These are phyloP conservation scores for Ericerus pela DNA, from an alignment of 1,140 invertebrate species.

Conservation along the genomic window DNA sequence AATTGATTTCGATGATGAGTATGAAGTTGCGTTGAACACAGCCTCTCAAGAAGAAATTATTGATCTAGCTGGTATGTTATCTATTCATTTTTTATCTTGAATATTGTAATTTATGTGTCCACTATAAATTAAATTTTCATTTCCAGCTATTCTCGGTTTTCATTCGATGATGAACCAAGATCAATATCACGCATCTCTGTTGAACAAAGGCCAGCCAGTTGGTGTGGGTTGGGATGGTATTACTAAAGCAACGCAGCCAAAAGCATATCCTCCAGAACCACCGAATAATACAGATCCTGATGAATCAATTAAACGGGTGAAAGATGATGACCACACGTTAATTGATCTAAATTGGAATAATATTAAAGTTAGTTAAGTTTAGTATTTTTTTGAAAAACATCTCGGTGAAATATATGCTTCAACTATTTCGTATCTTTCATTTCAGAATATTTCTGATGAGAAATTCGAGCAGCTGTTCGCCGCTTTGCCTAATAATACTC, in stretches of 20 bases:
- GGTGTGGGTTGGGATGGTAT: constrained; percentile 81
- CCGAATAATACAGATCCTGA: constrained; percentile 89
- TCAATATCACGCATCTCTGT: constrained; percentile 91
- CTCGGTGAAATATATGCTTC: neutral
- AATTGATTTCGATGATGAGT: constrained; percentile 88
- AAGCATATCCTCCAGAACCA: constrained; percentile 77
- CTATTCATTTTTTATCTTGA: neutral
- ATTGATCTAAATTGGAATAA: constrained; percentile 92
- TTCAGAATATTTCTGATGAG: constrained; percentile 91
- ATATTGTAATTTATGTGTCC: neutral
- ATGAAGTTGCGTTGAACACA: constrained; percentile 74
- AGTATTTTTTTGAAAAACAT: constrained; percentile 5
- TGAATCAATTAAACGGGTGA: constrained; percentile 70
- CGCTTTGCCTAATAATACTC: constrained; percentile 74
- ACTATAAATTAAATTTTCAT: neutral
- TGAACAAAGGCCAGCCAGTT: constrained; percentile 78
- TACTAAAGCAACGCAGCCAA: constrained; percentile 84
- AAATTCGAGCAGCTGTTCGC: constrained; percentile 81
- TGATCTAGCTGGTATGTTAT: constrained; percentile 77
- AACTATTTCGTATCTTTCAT: neutral
- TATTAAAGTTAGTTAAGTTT: constrained; percentile 56
- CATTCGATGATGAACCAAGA: constrained; percentile 99
- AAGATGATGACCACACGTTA: constrained; percentile 73
- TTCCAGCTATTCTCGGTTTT: constrained; percentile 88
- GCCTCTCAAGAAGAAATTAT: constrained; percentile 97